These are phyloP conservation scores for Zeuzera pyrina DNA, from an alignment of 2,888 invertebrate species.

Conservation along the genomic window DNA sequence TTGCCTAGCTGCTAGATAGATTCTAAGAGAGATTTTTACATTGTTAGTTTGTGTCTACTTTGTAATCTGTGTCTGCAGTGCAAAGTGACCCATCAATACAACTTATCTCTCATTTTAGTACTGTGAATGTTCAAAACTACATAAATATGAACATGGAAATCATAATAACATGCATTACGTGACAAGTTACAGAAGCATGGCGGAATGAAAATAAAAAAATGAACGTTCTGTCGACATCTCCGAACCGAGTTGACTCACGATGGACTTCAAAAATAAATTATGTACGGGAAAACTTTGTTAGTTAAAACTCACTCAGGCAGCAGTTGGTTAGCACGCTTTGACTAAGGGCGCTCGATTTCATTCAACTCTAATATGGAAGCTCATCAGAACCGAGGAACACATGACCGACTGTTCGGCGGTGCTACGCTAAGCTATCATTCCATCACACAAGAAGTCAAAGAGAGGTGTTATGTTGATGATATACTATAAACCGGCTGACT, in stretches of 20 bases:
- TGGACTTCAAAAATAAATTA: slow-evolving; percentile 74
- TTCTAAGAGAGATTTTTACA: slow-evolving; percentile 19
- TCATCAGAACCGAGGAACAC: slow-evolving; percentile 36
- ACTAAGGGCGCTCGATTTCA: slow-evolving; percentile 26
- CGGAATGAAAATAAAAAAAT: slow-evolving; percentile 38
- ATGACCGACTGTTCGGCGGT: slow-evolving; percentile 30
- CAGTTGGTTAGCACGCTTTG: slow-evolving; percentile 66
- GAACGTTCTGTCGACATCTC: slow-evolving; percentile 22
- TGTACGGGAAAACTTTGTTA: slow-evolving; percentile 46
- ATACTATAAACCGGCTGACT: slow-evolving; percentile 72
- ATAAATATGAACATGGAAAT: slow-evolving; percentile 46
- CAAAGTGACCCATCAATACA: no score
- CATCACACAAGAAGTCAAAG: slow-evolving; percentile 65
- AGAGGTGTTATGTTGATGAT: slow-evolving; percentile 60
- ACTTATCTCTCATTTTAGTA: background rate
- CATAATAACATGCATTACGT: slow-evolving; percentile 61
- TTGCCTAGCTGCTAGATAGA: slow-evolving; percentile 1
- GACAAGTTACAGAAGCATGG: slow-evolving; percentile 59
- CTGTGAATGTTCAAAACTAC: slow-evolving; percentile 28
- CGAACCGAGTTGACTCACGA: slow-evolving; percentile 22
- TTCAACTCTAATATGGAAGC: slow-evolving; percentile 37
- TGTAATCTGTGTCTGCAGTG: no score
- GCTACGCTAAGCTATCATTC: slow-evolving; percentile 67
- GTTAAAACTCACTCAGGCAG: slow-evolving; percentile 73
- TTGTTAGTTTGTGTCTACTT: slow-evolving; percentile 58